Conservation (phyloP, 2,888 invertebrate species). For the Spatulosminthurus flaviceps region DNA sequence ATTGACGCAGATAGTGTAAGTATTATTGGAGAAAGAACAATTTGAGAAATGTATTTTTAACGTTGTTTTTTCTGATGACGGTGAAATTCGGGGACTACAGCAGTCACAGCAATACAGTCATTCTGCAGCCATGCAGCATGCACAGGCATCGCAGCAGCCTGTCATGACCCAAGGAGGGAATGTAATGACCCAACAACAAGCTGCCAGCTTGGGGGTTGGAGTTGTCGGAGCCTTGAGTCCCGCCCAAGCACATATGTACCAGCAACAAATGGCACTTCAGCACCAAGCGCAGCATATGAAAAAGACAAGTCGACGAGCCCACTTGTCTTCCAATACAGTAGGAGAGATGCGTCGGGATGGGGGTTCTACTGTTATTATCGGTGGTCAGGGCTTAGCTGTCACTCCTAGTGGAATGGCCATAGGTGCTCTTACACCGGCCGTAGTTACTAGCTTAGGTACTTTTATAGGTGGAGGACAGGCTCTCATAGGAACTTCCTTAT, state of each 20-base stretch:
- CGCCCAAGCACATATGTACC: slow-evolving; percentile 64
- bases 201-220: slow-evolving; percentile 59
- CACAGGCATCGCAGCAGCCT: slow-evolving; percentile 37
- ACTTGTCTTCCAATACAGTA: slow-evolving; percentile 49
- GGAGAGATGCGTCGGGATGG: slow-evolving; percentile 57
- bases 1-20: too few species aligned
- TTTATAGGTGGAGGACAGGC: slow-evolving; percentile 58
- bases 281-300: slow-evolving; percentile 67
- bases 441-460: slow-evolving; percentile 64
- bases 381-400: slow-evolving; percentile 60
- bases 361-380: slow-evolving; percentile 59
- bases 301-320: slow-evolving; percentile 65
- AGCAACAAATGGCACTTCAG: slow-evolving; percentile 67
- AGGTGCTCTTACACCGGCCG: slow-evolving; percentile 63
- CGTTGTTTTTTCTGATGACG: too few species aligned
- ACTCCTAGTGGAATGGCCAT: slow-evolving; percentile 61
- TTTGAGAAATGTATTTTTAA: too few species aligned
- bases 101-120: slow-evolving; percentile 56
- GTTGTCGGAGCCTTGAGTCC: slow-evolving; percentile 62
- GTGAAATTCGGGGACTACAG: slow-evolving; percentile 43
- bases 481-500: slow-evolving; percentile 40
- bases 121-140: slow-evolving; percentile 40
- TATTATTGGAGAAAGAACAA: too few species aligned
- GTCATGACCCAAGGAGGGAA: slow-evolving; percentile 50
- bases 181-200: slow-evolving; percentile 61